Conservation (phyloP, 2,888 invertebrate genomes). For the Adineta ricciae region DNA sequence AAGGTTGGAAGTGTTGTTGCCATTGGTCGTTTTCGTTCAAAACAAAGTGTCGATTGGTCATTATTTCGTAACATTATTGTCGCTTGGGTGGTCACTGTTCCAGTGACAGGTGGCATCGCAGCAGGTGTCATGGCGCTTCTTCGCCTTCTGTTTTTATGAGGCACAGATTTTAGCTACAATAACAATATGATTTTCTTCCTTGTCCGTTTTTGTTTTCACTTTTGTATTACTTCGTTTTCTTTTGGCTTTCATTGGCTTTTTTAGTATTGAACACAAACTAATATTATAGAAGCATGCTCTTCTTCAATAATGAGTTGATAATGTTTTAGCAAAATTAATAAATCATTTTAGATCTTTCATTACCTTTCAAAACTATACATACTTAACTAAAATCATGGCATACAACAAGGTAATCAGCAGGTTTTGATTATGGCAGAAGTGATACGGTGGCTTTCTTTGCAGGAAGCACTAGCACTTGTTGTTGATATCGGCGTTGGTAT, state of each 20-base stretch:
- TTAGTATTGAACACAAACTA: background rate
- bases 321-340: background rate
- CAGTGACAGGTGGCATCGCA: slow-evolving; percentile 73
- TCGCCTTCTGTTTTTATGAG: background rate
- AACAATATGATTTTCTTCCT: background rate
- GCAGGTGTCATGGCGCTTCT: slow-evolving; percentile 53
- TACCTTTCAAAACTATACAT: background rate
- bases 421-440: background rate
- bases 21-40: slow-evolving; percentile 43
- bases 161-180: background rate
- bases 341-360: background rate
- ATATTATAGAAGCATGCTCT: background rate
- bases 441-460: background rate
- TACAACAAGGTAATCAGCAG: background rate
- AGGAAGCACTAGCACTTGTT: background rate
- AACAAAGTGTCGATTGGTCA: slow-evolving; percentile 52
- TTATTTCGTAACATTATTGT: slow-evolving; percentile 74
- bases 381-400: background rate
- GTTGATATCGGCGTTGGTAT: background rate
- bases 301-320: background rate
- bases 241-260: background rate
- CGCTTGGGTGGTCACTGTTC: slow-evolving; percentile 94
- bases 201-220: background rate
- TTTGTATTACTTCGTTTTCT: background rate
- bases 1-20: slow-evolving; percentile 85